A percentile compares a stretch with the other conserved stretches of the same genome.
These are phyloP conservation scores for Suricata suricatta DNA, from an alignment of 2,113 vertebrate species.

Conservation along the genomic window DNA sequence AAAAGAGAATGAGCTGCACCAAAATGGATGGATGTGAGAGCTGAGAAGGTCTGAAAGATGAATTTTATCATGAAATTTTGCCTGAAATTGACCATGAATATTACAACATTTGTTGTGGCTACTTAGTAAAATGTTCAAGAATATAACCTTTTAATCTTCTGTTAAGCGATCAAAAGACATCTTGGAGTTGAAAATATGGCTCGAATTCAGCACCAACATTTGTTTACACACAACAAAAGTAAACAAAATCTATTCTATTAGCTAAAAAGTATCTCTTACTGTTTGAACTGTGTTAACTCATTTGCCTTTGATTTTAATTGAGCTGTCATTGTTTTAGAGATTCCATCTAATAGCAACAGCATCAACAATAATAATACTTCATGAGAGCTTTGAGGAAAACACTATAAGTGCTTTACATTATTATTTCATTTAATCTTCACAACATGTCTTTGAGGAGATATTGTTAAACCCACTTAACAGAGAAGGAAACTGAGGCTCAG, in stretches of 20 bases:
- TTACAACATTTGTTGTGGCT: not conserved
- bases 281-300: not conserved
- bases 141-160: not conserved
- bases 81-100: not conserved
- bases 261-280: not conserved
- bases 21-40: not conserved
- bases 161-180: not conserved
- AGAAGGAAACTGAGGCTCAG: conserved; percentile 8
- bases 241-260: not conserved
- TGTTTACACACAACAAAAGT: not conserved
- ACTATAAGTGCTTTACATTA: not conserved
- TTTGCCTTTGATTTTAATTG: not conserved
- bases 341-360: not conserved
- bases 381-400: not conserved
- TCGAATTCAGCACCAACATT: not conserved
- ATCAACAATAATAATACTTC: not conserved
- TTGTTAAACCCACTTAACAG: not conserved
- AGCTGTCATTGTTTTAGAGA: not conserved
- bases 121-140: conserved; percentile 9
- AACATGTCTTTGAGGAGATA: not conserved
- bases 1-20: not conserved
- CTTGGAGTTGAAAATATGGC: not conserved
- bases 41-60: not conserved
- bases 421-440: not conserved
- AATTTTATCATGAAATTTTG: not conserved